Conservation (phyloP, 2,797 vertebrate genomes). For the Sibirionetta formosa region DNA sequence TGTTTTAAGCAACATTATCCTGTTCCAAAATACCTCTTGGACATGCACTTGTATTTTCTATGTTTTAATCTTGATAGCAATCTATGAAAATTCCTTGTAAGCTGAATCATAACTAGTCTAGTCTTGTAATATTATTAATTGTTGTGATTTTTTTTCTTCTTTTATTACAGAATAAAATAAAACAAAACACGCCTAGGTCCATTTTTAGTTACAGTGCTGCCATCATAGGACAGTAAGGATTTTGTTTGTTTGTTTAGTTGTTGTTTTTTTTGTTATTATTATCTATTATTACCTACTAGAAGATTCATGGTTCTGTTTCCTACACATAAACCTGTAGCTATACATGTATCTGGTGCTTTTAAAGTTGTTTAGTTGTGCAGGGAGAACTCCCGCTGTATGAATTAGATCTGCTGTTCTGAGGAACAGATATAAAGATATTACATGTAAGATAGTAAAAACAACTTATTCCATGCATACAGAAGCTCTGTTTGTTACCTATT, state of each 20-base stretch:
- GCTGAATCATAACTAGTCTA: background rate
- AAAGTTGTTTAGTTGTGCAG: background rate
- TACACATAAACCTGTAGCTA: background rate
- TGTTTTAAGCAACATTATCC: background rate
- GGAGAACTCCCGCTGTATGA: background rate
- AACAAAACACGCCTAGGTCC: background rate
- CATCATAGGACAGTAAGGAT: background rate
- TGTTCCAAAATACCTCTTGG: background rate
- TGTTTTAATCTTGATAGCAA: background rate
- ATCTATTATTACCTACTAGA: background rate
- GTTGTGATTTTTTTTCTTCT: background rate
- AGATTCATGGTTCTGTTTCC: background rate
- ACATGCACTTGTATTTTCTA: background rate
- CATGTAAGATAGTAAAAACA: background rate
- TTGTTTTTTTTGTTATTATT: background rate
- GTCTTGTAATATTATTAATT: background rate
- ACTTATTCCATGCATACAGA: background rate
- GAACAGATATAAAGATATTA: background rate
- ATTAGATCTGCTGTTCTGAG: background rate
- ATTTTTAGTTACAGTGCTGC: background rate
- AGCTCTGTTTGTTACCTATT: background rate
- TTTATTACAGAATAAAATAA: conserved; percentile 12
- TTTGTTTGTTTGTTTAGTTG: background rate
- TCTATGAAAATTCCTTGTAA: background rate
- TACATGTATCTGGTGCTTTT: background rate